Evolutionary conservation across 2,888 invertebrate genomes (phyloP).

Genomic region (Pherbina coryleti): DNA sequence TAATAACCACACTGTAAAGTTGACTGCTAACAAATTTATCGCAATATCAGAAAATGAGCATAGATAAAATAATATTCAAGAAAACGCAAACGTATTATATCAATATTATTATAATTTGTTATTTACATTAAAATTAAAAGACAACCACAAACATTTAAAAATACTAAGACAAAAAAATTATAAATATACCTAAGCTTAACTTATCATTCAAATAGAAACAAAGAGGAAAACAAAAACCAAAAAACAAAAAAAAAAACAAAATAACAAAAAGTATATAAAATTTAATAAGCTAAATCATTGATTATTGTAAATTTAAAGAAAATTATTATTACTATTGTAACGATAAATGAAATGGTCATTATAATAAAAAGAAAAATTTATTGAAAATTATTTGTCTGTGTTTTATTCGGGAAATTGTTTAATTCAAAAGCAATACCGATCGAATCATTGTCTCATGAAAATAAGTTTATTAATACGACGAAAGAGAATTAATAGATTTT

Average conservation of each 20-base stretch:
- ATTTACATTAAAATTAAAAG: not conserved
- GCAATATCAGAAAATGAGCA: not conserved
- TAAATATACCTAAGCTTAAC: not conserved
- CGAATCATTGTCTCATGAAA: too few relatives aligned
- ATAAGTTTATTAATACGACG: too few relatives aligned
- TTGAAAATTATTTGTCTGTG: not conserved
- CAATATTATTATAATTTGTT: not conserved
- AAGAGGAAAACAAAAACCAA: not conserved
- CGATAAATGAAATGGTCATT: not conserved
- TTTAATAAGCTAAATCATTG: not conserved
- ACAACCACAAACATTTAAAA: not conserved
- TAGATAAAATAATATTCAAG: not conserved
- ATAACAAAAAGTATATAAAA: not conserved
- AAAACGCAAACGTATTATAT: not conserved
- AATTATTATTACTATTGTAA: conserved; percentile 34
- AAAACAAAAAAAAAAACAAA: not conserved
- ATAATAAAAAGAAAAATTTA: conserved; percentile 2
- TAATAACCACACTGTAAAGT: not conserved
- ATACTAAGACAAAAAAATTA: not conserved
- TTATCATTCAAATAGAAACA: conserved; percentile 13
- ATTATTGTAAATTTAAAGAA: conserved; percentile 25
- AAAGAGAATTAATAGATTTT: too few relatives aligned
- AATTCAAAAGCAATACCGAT: too few relatives aligned
- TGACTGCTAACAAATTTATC: not conserved
- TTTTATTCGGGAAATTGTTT: not conserved